Conservation (phyloP, 1,140 invertebrate species). For the Philopotamus ludificatus region DNA sequence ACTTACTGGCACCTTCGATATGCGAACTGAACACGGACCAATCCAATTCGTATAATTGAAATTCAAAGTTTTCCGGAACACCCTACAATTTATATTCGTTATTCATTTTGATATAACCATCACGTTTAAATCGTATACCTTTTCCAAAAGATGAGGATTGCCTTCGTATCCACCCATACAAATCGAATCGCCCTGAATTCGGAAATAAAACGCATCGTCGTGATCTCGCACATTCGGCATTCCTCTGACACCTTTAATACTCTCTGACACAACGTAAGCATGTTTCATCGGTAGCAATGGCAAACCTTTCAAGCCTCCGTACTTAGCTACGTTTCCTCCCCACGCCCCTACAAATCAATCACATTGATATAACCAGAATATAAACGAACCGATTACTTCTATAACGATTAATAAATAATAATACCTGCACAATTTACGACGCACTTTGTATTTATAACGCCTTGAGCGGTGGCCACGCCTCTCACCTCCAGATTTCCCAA, state of each 20-base stretch:
- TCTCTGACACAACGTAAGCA: slow-evolving; percentile 81
- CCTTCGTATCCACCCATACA: slow-evolving; percentile 84
- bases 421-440: slow-evolving; percentile 75
- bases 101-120: neutral
- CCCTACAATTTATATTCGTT: slow-evolving; percentile 14
- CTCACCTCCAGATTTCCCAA: slow-evolving; percentile 67
- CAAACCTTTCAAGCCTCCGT: slow-evolving; percentile 67
- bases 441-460: slow-evolving; percentile 70
- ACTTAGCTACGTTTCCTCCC: slow-evolving; percentile 71
- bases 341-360: slow-evolving; percentile 69
- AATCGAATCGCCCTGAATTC: slow-evolving; percentile 78
- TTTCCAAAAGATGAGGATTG: slow-evolving; percentile 77
- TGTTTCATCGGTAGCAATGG: slow-evolving; percentile 84
- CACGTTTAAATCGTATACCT: slow-evolving; percentile 50
- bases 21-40: slow-evolving; percentile 80
- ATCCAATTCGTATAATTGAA: slow-evolving; percentile 81
- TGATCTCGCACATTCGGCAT: slow-evolving; percentile 83
- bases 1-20: slow-evolving; percentile 67
- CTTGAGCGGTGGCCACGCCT: slow-evolving; percentile 72
- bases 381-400: neutral
- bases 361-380: neutral
- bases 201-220: slow-evolving; percentile 79
- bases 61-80: slow-evolving; percentile 74
- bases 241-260: slow-evolving; percentile 68
- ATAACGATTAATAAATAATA: too few species aligned